Conservation (phyloP, 2,797 vertebrate species). For the Melanotaenia boesemani region DNA sequence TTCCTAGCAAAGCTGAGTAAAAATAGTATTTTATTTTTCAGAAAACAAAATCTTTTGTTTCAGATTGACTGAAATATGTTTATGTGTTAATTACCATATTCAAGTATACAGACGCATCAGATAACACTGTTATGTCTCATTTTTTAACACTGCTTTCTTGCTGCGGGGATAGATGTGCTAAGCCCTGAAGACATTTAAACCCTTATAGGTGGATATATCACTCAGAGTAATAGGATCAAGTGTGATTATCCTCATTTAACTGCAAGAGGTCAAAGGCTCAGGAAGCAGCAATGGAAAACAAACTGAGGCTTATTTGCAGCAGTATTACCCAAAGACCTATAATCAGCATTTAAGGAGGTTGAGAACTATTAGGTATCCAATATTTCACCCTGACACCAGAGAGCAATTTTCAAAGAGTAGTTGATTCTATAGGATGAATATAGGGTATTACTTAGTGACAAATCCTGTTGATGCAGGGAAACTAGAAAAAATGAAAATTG, state of each 20-base stretch:
- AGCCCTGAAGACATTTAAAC: constrained; percentile 57
- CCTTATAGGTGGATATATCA: constrained; percentile 58
- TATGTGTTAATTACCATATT: background rate
- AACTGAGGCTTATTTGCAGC: constrained; percentile 13
- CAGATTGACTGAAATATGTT: background rate
- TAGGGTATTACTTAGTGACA: too few species aligned
- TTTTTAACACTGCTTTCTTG: constrained; percentile 20
- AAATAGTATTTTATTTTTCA: constrained; percentile 10
- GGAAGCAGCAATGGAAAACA: constrained; percentile 33
- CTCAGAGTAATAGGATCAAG: constrained; percentile 61
- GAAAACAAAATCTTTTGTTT: constrained; percentile 3
- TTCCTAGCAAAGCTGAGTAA: background rate
- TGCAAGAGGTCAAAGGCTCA: constrained; percentile 55
- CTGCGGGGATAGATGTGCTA: constrained; percentile 31
- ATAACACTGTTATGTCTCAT: constrained; percentile 11
- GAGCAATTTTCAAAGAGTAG: background rate
- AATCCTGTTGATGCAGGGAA: too few species aligned
- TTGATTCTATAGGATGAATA: background rate
- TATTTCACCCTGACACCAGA: background rate
- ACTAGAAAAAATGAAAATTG: too few species aligned
- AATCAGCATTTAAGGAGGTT: constrained; percentile 8
- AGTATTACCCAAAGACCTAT: constrained; percentile 12
- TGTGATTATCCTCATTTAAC: constrained; percentile 66
- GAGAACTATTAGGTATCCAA: background rate
- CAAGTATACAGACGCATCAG: background rate